Base-by-base conservation (phyloP, 2,797 vertebrate species). In the Threskiornis aethiopicus region DNA sequence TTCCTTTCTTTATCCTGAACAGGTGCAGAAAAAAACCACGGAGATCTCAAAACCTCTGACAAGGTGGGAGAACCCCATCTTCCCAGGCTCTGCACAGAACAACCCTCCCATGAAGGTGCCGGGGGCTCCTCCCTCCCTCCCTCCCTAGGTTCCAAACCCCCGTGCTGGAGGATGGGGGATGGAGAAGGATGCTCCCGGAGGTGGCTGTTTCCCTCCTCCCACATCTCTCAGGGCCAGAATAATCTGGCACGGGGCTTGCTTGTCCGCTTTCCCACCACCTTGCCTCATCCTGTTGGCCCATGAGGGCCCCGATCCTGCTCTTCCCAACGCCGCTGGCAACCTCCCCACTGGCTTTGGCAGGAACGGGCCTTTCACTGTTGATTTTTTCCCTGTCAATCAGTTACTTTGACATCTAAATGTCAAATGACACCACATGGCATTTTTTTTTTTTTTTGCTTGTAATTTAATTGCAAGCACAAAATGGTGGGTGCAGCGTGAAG, bases 341-440 rank as follows among this genome's bases (percentile, higher is more conserved):
- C 26, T 88, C 84, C 91, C 79, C 0, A 0, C 76, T 81, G 89
- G 72, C 93, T 96, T 96, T 96, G 97, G 97, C 96, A 96, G 82
- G 61, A 91, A 80, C 19, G 26, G 95, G 96, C 89, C 96, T 96
- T 89, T 96, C 13, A 2, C 78, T 95, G 95, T 96, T 87, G 94
- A 94, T 94, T 96, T 95, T 90, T 92, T 88, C 83, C 89, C 93
- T 97, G 95, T 96, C 94, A 96, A 96, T 94, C 95, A 96, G 87
- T 96, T 94, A 83, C 92, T 97, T 93, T 97, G 97, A 97, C 95
- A 96, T 96, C 95, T 95, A 95, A 93, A 94, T 94, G 93, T 97
- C 93, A 97, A 97, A 97, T 95, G 95, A 95, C 94, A 96, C 92
- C 95, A 95, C 95, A 97, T 96, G 95, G 89, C 87, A 70, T 54